A percentile compares a stretch with the other conserved stretches of the same genome.
Evolutionary conservation across 2,113 vertebrate species (phyloP).

Genomic region (Lepisosteus oculatus): DNA sequence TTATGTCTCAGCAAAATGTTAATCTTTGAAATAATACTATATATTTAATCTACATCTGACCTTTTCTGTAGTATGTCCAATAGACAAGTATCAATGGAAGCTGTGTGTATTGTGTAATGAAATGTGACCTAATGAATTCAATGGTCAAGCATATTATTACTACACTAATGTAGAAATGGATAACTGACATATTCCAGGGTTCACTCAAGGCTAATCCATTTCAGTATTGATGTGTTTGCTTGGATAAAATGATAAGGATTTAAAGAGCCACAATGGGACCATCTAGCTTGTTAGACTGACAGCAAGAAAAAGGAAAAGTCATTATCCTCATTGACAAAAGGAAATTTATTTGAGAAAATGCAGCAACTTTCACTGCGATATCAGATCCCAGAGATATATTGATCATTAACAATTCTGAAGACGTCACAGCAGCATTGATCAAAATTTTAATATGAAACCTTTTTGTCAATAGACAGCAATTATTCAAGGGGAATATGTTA

Average conservation of each 20-base stretch:
- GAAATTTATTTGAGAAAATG: constrained; percentile 1
- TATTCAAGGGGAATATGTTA: neutral
- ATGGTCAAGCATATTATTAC: constrained; percentile 22
- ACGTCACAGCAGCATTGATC: neutral
- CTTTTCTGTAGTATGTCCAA: constrained; percentile 17
- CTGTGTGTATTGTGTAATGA: constrained; percentile 17
- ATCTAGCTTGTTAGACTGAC: constrained; percentile 14
- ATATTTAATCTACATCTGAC: constrained; percentile 23
- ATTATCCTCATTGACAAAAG: constrained; percentile 23
- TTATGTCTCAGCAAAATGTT: too few species aligned
- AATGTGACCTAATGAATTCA: constrained; percentile 29
- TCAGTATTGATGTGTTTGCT: constrained; percentile 15
- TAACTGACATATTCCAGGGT: constrained; percentile 3
- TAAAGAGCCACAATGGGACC: constrained; percentile 17
- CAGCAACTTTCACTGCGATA: neutral
- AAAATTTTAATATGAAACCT: neutral
- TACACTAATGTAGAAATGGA: constrained; percentile 21
- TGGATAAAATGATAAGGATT: constrained; percentile 26
- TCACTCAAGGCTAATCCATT: constrained; percentile 16
- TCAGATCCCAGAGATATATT: neutral
- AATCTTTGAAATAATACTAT: constrained; percentile 1
- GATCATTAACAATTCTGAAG: neutral
- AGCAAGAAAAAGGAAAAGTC: constrained; percentile 18
- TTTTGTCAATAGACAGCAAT: neutral
- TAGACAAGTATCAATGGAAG: constrained; percentile 27